A percentile compares a stretch with the other conserved stretches of the same genome.
Evolutionary conservation across 2,888 invertebrate species (phyloP).

Genomic region (Phlogophora meticulosa): DNA sequence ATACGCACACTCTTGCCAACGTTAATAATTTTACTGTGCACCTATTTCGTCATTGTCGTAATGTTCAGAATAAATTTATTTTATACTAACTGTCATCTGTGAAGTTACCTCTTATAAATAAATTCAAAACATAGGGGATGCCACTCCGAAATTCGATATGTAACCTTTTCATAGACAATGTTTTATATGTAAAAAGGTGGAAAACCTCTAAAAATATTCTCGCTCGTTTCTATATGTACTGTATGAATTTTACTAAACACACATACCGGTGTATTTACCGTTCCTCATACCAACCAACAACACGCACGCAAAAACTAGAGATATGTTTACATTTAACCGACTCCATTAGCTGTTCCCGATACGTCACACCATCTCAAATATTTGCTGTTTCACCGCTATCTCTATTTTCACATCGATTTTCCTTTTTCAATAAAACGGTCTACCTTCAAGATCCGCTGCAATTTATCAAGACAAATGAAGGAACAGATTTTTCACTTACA

Average conservation of each 20-base stretch:
- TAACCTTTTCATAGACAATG: no score
- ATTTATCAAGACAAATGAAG: constrained; percentile 73
- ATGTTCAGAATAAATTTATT: no score
- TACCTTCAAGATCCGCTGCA: constrained; percentile 61
- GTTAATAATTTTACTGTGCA: no score
- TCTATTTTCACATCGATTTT: constrained; percentile 32
- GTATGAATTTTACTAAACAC: constrained; percentile 4
- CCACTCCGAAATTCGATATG: neutral
- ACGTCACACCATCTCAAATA: constrained; percentile 47
- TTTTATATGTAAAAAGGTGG: neutral
- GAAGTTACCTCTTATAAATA: no score
- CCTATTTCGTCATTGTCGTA: no score
- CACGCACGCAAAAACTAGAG: constrained; percentile 34
- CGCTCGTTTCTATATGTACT: neutral
- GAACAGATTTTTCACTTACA: constrained; percentile 63
- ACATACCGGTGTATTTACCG: constrained; percentile 6
- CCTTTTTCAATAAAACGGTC: constrained; percentile 25
- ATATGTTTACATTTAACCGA: constrained; percentile 26
- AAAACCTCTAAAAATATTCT: neutral
- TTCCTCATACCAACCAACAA: constrained; percentile 22
- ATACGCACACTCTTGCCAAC: no score
- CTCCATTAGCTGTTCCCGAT: constrained; percentile 38
- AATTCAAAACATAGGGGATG: neutral
- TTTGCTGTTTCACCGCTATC: constrained; percentile 37
- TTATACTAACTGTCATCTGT: no score